phyloP scores from a whole-genome alignment of 23 tunicate genomes.

The Oikopleura vanhoeffeni region DNA sequence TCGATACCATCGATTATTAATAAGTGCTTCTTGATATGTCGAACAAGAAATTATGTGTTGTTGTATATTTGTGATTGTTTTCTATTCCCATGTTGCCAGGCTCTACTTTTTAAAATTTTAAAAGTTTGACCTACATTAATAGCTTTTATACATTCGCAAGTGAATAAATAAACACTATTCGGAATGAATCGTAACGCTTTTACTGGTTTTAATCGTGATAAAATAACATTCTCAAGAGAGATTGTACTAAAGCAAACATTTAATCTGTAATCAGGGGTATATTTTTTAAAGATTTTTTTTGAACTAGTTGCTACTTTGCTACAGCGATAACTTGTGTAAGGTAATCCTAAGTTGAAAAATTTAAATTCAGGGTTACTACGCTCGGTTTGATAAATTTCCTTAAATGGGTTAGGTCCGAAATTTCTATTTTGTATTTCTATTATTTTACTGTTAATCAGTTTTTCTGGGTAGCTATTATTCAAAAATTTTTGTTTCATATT shows the following conservation, averaged over 20 bases:
- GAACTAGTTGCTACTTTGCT: neutral
- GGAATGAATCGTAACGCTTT: neutral
- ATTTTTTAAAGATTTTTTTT: neutral
- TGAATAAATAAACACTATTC: neutral
- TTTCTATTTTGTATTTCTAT: neutral
- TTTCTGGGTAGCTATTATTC: neutral
- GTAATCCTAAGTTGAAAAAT: neutral
- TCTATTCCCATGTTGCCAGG: neutral
- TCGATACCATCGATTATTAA: too few species aligned
- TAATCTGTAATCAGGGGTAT: neutral
- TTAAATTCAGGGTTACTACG: neutral
- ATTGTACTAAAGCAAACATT: neutral
- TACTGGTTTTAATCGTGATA: neutral
- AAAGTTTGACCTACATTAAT: neutral
- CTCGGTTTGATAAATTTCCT: neutral
- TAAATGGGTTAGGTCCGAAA: neutral
- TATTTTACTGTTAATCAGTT: neutral
- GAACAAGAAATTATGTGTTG: too few species aligned
- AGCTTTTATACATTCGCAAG: neutral
- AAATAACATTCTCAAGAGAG: neutral
- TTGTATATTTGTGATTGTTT: neutral
- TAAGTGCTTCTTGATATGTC: too few species aligned
- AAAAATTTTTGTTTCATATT: neutral
- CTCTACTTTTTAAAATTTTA: neutral
- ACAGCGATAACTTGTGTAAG: neutral